Percentiles rank a stretch among this genome's conserved stretches.
Conservation (phyloP, 2,888 invertebrate species). For the Dolichopus griseipennis region DNA sequence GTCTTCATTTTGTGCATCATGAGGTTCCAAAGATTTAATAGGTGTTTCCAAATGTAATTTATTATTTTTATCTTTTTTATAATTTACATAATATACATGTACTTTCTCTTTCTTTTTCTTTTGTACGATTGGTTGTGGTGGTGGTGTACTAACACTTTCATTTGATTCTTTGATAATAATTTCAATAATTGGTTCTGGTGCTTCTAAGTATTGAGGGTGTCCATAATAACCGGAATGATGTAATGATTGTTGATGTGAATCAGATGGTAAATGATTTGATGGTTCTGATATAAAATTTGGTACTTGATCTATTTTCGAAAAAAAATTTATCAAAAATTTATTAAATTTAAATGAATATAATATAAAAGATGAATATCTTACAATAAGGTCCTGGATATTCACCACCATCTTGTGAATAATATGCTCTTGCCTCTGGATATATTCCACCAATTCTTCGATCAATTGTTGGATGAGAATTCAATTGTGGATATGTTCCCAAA, state of each 20-base stretch:
- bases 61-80: slow-evolving; percentile 71
- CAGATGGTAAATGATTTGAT: slow-evolving; percentile 31
- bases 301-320: slow-evolving; percentile 18
- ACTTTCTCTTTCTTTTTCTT: slow-evolving; percentile 70
- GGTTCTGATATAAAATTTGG: slow-evolving; percentile 24
- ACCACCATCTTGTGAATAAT: slow-evolving; percentile 27
- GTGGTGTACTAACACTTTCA: slow-evolving; percentile 61
- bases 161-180: slow-evolving; percentile 88
- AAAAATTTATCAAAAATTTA: neutral
- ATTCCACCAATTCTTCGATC: slow-evolving; percentile 32
- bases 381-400: slow-evolving; percentile 34
- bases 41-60: slow-evolving; percentile 73
- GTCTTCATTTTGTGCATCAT: slow-evolving; percentile 50
- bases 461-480: slow-evolving; percentile 32
- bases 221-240: slow-evolving; percentile 33
- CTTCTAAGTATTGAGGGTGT: slow-evolving; percentile 55
- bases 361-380: slow-evolving; percentile 4
- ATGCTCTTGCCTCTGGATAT: slow-evolving; percentile 26
- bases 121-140: slow-evolving; percentile 41
- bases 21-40: slow-evolving; percentile 64
- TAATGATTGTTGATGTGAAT: slow-evolving; percentile 25
- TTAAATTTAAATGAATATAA: neutral
- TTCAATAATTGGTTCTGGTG: slow-evolving; percentile 84
- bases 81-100: slow-evolving; percentile 85
- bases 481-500: slow-evolving; percentile 34